phyloP scores from a whole-genome alignment of 2,113 vertebrate genomes.

The Carollia perspicillata region DNA sequence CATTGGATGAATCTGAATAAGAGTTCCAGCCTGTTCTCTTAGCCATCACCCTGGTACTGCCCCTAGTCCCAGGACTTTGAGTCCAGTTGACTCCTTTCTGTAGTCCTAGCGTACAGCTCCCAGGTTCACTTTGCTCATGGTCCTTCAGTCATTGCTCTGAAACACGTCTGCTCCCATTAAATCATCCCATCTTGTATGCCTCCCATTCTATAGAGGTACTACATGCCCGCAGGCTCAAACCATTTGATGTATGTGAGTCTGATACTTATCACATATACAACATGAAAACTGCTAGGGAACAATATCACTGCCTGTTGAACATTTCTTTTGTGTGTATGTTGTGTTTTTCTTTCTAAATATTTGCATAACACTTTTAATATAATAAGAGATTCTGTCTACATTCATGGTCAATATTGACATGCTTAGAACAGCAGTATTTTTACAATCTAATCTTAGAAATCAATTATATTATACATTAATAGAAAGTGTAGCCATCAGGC shows the following conservation, averaged over 20 bases:
- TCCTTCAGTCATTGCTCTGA: neutral
- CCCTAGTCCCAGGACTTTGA: neutral
- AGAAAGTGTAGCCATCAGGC: neutral
- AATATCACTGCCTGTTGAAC: neutral
- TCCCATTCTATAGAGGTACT: neutral
- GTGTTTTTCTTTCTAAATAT: neutral
- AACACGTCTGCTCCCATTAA: neutral
- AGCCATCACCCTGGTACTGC: neutral
- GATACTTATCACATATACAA: neutral
- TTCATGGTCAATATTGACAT: neutral
- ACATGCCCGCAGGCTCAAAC: neutral
- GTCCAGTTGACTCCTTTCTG: neutral
- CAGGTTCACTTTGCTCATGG: neutral
- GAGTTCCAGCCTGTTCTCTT: neutral
- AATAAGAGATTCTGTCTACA: neutral
- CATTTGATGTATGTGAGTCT: neutral
- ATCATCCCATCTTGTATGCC: neutral
- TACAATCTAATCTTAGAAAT: neutral
- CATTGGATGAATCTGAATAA: neutral
- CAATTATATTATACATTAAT: neutral
- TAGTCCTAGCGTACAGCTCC: neutral
- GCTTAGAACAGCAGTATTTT: neutral
- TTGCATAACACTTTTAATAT: neutral
- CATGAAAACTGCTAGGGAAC: neutral
- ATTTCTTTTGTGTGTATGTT: neutral